These are phyloP conservation scores for Galendromus occidentalis DNA, from an alignment of 1,140 invertebrate genomes.

Conservation along the genomic window DNA sequence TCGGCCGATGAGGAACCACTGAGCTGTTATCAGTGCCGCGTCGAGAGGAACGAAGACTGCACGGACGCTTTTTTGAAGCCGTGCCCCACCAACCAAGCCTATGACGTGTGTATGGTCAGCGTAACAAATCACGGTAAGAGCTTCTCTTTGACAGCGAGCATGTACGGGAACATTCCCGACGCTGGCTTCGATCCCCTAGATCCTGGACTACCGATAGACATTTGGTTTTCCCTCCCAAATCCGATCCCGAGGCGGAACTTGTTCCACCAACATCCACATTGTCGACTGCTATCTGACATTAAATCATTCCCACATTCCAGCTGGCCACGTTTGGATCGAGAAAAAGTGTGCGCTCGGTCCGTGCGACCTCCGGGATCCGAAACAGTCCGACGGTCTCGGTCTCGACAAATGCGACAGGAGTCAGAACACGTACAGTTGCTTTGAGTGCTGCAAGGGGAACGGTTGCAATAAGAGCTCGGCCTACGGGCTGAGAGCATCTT, in stretches of 20 bases:
- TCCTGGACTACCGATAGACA: no score
- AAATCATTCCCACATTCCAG: constrained; percentile 25
- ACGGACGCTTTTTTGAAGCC: constrained; percentile 25
- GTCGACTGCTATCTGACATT: no score
- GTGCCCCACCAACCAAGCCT: constrained; percentile 28
- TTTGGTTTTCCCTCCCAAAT: no score
- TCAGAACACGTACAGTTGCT: constrained; percentile 17
- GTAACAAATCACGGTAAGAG: constrained; percentile 32
- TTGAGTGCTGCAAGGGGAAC: constrained; percentile 16
- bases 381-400: constrained; percentile 28
- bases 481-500: no score
- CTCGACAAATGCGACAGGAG: constrained; percentile 29
- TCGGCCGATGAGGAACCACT: constrained; percentile 18
- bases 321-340: constrained; percentile 26
- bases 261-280: no score
- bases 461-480: constrained; percentile 17
- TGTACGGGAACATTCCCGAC: background rate
- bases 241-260: no score
- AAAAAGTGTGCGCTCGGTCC: constrained; percentile 34
- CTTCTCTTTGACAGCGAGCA: background rate
- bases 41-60: constrained; percentile 27
- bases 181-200: background rate
- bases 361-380: constrained; percentile 30
- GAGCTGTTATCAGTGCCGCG: constrained; percentile 34
- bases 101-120: constrained; percentile 32